Percentiles rank a stretch among this genome's conserved stretches.
These are phyloP conservation scores for Chrysocyon brachyurus DNA, from an alignment of 2,797 vertebrate species.

Conservation along the genomic window DNA sequence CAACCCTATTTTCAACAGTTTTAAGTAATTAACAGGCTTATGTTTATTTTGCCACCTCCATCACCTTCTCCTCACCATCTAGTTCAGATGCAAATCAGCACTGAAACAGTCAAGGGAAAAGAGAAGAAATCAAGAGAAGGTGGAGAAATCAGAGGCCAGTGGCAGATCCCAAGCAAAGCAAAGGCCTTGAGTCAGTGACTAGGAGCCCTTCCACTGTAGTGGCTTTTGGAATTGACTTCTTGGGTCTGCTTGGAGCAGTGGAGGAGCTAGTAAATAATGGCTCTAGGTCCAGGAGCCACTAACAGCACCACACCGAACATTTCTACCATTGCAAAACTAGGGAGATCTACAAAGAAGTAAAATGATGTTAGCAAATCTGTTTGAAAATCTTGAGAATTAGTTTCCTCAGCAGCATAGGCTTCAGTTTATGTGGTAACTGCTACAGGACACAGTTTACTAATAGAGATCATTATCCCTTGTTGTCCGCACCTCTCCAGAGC, in stretches of 20 bases:
- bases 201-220: background rate
- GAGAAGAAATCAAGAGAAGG: background rate
- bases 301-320: background rate
- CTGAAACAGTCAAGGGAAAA: background rate
- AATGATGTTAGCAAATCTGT: background rate
- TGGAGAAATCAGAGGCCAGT: background rate
- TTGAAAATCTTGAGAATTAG: background rate
- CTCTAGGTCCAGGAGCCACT: background rate
- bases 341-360: background rate
- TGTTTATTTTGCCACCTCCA: background rate
- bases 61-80: background rate
- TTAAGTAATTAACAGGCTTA: background rate
- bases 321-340: background rate
- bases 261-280: background rate
- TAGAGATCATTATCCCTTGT: background rate
- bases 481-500: background rate
- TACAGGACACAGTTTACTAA: background rate
- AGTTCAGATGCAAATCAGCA: background rate
- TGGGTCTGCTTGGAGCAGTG: background rate
- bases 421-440: background rate
- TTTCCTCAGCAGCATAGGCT: background rate
- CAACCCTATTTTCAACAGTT: background rate
- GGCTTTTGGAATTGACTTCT: background rate
- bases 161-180: background rate
- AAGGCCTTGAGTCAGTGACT: background rate